A percentile compares a stretch with the other conserved stretches of the same genome.
phyloP scores from a whole-genome alignment of 2,888 invertebrate genomes.

The Agriotes lineatus region DNA sequence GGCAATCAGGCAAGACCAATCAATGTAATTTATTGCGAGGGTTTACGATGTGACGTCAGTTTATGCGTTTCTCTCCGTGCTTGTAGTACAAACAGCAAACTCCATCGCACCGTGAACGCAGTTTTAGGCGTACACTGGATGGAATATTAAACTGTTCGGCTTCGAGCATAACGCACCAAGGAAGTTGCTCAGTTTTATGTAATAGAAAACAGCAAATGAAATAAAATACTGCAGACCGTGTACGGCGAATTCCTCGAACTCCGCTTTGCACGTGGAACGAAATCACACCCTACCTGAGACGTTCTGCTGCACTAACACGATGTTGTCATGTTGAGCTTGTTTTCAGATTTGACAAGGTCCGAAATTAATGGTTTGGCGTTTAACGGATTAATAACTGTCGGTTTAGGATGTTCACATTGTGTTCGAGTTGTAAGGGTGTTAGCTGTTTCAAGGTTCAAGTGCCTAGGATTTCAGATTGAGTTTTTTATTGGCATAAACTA shows the following conservation, averaged over 20 bases:
- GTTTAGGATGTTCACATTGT: no score
- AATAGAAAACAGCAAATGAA: constrained; percentile 23
- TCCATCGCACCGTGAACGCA: constrained; percentile 10
- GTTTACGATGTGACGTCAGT: constrained; percentile 62
- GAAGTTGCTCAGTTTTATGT: constrained; percentile 33
- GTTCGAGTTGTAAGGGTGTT: no score
- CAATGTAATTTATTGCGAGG: constrained; percentile 61
- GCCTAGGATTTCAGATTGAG: no score
- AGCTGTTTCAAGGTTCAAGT: no score
- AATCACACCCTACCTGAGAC: no score
- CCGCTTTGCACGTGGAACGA: neutral
- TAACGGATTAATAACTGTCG: no score
- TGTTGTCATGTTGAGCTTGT: no score
- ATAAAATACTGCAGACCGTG: constrained; percentile 11
- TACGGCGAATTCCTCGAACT: constrained; percentile 7
- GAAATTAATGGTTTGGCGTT: no score
- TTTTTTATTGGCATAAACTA: no score
- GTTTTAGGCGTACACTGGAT: constrained; percentile 24
- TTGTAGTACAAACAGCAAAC: constrained; percentile 57
- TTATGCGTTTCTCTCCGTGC: constrained; percentile 59
- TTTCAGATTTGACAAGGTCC: no score
- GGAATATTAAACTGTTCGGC: constrained; percentile 29
- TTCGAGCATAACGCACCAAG: constrained; percentile 25
- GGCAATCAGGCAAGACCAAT: constrained; percentile 62
- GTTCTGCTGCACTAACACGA: no score